Base-by-base conservation (phyloP, 2,797 vertebrate genomes). In the Notoglanidium macrostoma region DNA sequence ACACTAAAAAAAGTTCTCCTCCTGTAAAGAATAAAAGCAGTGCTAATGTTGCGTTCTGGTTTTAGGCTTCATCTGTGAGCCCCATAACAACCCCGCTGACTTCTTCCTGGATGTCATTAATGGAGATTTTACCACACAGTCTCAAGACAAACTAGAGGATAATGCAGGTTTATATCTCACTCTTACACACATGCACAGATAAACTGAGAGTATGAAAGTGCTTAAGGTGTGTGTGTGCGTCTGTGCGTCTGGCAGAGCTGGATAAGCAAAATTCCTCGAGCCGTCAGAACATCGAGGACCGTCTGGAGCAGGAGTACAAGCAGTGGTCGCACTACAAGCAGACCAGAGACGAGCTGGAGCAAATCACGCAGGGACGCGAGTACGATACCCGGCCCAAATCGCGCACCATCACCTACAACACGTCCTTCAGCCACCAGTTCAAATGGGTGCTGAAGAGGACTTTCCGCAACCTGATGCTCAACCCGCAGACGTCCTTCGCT, bases 91-190 rank as follows among this genome's bases (percentile, higher is more conserved):
- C 89, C 98, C 98, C 0, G 97, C 97, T 0, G 98, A 99, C 92
- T 99, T 99, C 87, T 98, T 99, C 92, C 93, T 99, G 90, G 98
- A 99, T 0, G 35, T 99, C 87, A 97, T 99, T 85, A 98, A 98
- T 0, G 97, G 98, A 87, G 96, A 98, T 90, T 96, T 96, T 0
- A 95, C 95, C 0, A 94, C 95, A 0, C 93, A 96, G 21, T 10
- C 91, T 6, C 44, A 93, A 84, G 94, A 29, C 88, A 95, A 85
- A 80, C 0, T 7, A 0, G 77, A 92, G 0, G 73, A 67, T 0
- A 44, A 86, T 54, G 92, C 89, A 88, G 87, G 70, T 89, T 61
- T 68, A 6, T 29, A 8, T 73, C 12, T 74, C 8, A n/a, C 0
- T 32, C 19, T 3, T n/a, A 1, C 21, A 17, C 11, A n/a, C 55